phyloP scores from a whole-genome alignment of 2,888 invertebrate species.

The Lycocerus yunnanus region DNA sequence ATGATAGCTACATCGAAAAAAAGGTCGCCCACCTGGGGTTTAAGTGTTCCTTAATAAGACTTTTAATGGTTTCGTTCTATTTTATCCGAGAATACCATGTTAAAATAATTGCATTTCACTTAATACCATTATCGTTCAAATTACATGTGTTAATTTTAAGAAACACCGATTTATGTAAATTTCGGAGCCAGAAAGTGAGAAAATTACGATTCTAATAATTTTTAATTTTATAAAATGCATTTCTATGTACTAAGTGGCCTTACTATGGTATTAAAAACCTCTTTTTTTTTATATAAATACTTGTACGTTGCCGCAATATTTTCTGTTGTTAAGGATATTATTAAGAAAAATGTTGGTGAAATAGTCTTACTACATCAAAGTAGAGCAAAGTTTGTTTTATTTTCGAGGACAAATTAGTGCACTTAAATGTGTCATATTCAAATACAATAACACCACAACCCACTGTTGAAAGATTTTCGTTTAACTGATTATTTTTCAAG shows the following conservation, averaged over 20 bases:
- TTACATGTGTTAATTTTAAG: neutral
- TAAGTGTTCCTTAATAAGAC: too few species aligned
- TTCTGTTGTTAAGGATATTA: neutral
- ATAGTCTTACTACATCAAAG: neutral
- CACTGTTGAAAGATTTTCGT: neutral
- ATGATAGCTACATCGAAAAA: too few species aligned
- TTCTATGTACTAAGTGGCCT: too few species aligned
- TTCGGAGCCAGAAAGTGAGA: neutral
- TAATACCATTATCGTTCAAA: neutral
- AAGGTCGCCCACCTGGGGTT: too few species aligned
- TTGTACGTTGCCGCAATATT: too few species aligned
- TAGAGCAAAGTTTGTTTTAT: neutral
- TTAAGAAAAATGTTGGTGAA: neutral
- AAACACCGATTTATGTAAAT: neutral
- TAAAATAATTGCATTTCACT: neutral
- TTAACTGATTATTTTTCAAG: conserved; percentile 5
- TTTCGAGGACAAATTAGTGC: conserved; percentile 25
- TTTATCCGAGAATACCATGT: neutral
- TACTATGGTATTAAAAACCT: too few species aligned
- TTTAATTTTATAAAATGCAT: neutral
- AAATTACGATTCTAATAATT: neutral
- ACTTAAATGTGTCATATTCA: conserved; percentile 14
- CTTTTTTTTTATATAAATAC: too few species aligned
- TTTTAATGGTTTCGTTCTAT: too few species aligned
- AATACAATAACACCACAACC: conserved; percentile 4